A percentile compares a stretch with the other conserved stretches of the same genome.
Conservation (phyloP, 2,797 vertebrate genomes). For the Neosilurus hyrtlii region DNA sequence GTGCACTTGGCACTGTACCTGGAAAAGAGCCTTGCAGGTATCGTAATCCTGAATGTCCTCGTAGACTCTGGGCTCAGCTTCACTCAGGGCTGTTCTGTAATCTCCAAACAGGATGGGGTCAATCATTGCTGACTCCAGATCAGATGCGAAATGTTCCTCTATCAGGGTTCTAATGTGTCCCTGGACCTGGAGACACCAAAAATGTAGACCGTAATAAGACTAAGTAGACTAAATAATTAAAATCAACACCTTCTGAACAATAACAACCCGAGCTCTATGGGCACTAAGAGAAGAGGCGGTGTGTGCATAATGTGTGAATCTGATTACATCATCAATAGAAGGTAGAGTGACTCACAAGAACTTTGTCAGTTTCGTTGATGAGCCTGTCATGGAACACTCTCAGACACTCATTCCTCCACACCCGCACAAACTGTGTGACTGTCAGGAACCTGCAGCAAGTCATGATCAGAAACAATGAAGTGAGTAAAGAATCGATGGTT, state of each 20-base stretch:
- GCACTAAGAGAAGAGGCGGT: background rate
- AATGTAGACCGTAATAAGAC: background rate
- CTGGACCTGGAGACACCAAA: slow-evolving; percentile 79
- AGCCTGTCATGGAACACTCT: slow-evolving; percentile 94
- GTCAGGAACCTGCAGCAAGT: slow-evolving; percentile 77
- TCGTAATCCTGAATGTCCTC: slow-evolving; percentile 94
- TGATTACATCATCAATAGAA: too few species aligned
- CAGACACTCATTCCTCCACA: slow-evolving; percentile 96
- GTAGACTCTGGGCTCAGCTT: slow-evolving; percentile 82
- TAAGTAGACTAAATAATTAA: too few species aligned
- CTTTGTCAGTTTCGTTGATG: slow-evolving; percentile 86
- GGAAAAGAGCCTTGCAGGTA: slow-evolving; percentile 86
- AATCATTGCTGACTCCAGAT: slow-evolving; percentile 78
- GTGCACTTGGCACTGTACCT: slow-evolving; percentile 69
- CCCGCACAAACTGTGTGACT: slow-evolving; percentile 85
- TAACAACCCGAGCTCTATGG: background rate
- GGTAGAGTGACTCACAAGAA: slow-evolving; percentile 72
- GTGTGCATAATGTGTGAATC: background rate
- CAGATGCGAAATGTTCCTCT: slow-evolving; percentile 75
- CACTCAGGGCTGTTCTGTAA: slow-evolving; percentile 83
- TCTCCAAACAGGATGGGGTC: slow-evolving; percentile 94
- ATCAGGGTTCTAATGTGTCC: slow-evolving; percentile 76
- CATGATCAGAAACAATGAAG: background rate
- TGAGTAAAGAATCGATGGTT: background rate
- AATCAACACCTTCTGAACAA: background rate